Percentiles rank a stretch among this genome's conserved stretches.
These are phyloP conservation scores for Seriola aureovittata DNA, from an alignment of 2,113 vertebrate genomes.

Conservation along the genomic window DNA sequence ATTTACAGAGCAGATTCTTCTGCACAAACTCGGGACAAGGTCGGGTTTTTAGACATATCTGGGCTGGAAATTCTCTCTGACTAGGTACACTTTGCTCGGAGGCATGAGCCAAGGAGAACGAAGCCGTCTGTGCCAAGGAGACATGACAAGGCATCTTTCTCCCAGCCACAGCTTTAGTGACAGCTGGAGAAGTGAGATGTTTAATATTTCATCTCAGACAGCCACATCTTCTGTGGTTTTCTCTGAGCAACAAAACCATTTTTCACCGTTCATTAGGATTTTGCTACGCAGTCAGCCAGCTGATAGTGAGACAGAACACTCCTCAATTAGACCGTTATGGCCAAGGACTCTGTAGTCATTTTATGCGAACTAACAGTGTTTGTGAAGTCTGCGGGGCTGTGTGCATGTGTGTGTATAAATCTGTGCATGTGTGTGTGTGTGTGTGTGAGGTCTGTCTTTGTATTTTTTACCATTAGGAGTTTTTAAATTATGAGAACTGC, in stretches of 20 bases:
- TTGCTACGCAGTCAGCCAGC: constrained; percentile 56
- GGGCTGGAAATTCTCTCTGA: constrained; percentile 41
- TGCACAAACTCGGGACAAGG: constrained; percentile 25
- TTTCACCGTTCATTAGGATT: constrained; percentile 71
- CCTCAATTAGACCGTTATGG: constrained; percentile 59
- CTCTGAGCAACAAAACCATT: constrained; percentile 56
- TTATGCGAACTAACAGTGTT: constrained; percentile 41
- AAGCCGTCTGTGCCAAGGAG: constrained; percentile 67
- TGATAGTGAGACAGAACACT: constrained; percentile 58
- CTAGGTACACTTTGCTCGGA: constrained; percentile 48
- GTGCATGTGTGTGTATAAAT: constrained; percentile 1
- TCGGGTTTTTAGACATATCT: constrained; percentile 34
- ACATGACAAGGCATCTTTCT: constrained; percentile 58
- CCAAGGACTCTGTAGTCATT: constrained; percentile 44
- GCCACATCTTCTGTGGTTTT: constrained; percentile 45
- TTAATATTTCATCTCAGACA: constrained; percentile 78
- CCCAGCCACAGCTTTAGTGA: constrained; percentile 59
- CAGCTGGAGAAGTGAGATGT: constrained; percentile 76
- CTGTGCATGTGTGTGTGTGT: not conserved
- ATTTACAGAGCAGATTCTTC: constrained; percentile 39
- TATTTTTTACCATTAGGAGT: constrained; percentile 28
- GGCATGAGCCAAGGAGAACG: constrained; percentile 53
- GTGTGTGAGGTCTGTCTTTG: constrained; percentile 29
- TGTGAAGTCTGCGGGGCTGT: constrained; percentile 44
- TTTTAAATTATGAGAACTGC: constrained; percentile 37